Percentiles rank a stretch among this genome's conserved stretches.
These are phyloP conservation scores for Mycteria americana DNA, from an alignment of 2,797 vertebrate genomes.

Conservation along the genomic window DNA sequence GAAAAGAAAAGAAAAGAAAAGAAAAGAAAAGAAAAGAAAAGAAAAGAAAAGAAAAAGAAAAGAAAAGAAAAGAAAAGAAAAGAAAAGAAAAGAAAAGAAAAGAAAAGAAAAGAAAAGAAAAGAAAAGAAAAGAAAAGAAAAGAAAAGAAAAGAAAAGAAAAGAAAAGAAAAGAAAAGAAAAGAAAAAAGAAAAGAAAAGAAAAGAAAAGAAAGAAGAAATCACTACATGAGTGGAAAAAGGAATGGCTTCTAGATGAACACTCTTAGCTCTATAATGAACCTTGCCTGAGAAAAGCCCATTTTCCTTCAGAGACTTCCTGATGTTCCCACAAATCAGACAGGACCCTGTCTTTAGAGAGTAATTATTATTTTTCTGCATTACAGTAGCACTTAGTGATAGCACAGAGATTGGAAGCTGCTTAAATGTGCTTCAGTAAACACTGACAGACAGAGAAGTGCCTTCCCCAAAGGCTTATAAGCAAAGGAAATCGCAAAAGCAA, in stretches of 20 bases:
- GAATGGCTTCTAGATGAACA: not conserved
- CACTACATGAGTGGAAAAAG: not conserved
- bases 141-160: not conserved
- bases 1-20: not conserved
- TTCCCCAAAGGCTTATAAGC: not conserved
- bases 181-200: too few relatives aligned
- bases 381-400: not conserved
- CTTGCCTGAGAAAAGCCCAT: not conserved
- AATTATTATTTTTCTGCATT: not conserved
- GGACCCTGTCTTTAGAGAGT: not conserved
- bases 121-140: not conserved
- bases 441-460: not conserved
- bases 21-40: not conserved
- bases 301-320: not conserved
- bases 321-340: not conserved
- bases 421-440: not conserved
- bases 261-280: not conserved
- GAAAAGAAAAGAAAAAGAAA: not conserved
- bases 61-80: not conserved
- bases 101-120: not conserved
- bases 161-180: not conserved
- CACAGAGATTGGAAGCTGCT: not conserved
- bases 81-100: not conserved
- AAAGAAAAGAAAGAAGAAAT: not conserved
- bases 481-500: not conserved